Base-by-base conservation (phyloP, 1,140 invertebrate genomes). In the Elymnias hypermnestra region DNA sequence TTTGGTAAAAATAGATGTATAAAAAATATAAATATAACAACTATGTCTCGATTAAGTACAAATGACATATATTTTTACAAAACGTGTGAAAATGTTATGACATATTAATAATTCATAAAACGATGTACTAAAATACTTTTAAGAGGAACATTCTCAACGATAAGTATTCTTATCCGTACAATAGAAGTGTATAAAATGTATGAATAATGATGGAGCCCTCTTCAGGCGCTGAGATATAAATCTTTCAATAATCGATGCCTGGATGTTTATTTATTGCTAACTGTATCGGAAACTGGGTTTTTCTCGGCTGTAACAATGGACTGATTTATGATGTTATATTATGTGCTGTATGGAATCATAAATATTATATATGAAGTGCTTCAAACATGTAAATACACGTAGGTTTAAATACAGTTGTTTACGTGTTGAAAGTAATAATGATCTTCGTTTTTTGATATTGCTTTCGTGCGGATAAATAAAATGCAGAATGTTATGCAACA, bases 161-260 rank as follows among this genome's bases (percentile, higher is more conserved):
- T 10, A 26, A 31, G 37, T 14, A 36, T 45, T 40, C 37, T 43
- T 29, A 37, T 38, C 33, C 33, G 48, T 46, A 66, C 64, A 74
- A 72, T 74, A 42, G 50, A 8, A 36, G 17, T 36, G 5, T 36
- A 36, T 46, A 49, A 57, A 51, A 58, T 28, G 25, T 72, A 69
- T 81, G 74, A 83, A 77, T 75, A 83, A 83, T 73, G 67, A 64
- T 53, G 23, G 41, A 58, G 65, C 60, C 58, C 53, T 64, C 63
- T 59, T 61, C 51, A 57, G 52, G 63, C 63, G 49, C 51, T 43
- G 40, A 70, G 65, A 76, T 70, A 78, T 78, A 82, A 82, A 78
- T 82, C 74, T 82, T 71, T 66, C 62, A 64, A 69, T 79, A 79
- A 84, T 84, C 77, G 71, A 79, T 81, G 71, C 60, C 60, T 45